Evolutionary conservation across 2,888 invertebrate genomes (phyloP), one percentile per base, ranked within the genome.

Genomic region (Arctia plantaginis): DNA sequence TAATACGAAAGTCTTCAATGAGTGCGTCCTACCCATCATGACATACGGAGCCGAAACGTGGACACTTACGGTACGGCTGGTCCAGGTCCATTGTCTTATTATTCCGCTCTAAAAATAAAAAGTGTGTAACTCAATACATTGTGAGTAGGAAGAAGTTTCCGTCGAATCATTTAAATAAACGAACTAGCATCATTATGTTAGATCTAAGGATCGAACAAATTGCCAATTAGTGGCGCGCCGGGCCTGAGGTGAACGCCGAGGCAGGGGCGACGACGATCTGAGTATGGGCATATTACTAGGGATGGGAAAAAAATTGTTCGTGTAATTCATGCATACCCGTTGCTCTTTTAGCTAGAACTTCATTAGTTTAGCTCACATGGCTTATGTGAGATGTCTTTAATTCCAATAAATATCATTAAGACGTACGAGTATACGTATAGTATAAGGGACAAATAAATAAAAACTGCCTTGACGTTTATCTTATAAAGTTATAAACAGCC

Each of bases 141-240:
- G 90, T 87, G 80, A 89, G 85, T 86, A 85, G 88, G 88, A 90
- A 91, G 90, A 91, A 92, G 88, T 94, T 94, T 94, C 92, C 92
- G 94, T 92, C 92, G 92, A 95, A 95, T 95, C 95, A 95, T 95
- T 95, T 95, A 92, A 94, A 95, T 95, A 95, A 95, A 95, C 94
- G 95, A 95, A 94, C 93, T 94, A 92, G 89, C 94, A 93, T 95
- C 95, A 94, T 95, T 94, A 94, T 93, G 94, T 93, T 91, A 92
- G 95, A 94, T 95, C 93, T 95, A 93, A 94, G 94, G 94, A 94
- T 95, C 94, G 94, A 94, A 94, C 95, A 95, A 95, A 95, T 95
- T 95, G 95, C 90, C 95, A 95, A 95, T 95, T 95, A 95, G 94
- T 85, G 93, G 91, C 90, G 90, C 90, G 87, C 85, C 80, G 87